phyloP scores from a whole-genome alignment of 2,888 invertebrate species.

The Pteria penguin region DNA sequence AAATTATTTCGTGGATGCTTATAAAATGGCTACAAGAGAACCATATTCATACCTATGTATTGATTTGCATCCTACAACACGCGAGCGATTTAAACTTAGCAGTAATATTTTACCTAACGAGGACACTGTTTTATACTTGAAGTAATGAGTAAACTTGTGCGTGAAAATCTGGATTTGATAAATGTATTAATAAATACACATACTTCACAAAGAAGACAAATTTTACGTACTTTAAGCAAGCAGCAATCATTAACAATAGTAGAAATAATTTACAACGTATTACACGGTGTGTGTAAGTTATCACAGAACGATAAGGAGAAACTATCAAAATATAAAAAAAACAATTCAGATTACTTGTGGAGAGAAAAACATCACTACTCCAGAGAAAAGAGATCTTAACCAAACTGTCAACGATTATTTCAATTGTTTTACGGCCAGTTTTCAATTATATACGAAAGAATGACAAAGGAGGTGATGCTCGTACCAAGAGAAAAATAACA shows the following conservation, averaged over 20 bases:
- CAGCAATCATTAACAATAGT: slow-evolving; percentile 35
- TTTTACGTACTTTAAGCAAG: slow-evolving; percentile 24
- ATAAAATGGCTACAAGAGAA: slow-evolving; percentile 31
- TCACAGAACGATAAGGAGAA: slow-evolving; percentile 36
- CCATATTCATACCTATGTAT: slow-evolving; percentile 31
- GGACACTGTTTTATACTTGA: slow-evolving; percentile 26
- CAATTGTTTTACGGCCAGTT: slow-evolving; percentile 18
- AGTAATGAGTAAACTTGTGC: slow-evolving; percentile 4
- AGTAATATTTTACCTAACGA: slow-evolving; percentile 42
- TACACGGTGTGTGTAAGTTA: slow-evolving; percentile 39
- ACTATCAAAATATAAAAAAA: slow-evolving; percentile 26
- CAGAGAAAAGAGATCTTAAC: slow-evolving; percentile 23
- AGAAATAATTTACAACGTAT: slow-evolving; percentile 47
- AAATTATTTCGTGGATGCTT: slow-evolving; percentile 46
- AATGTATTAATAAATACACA: slow-evolving; percentile 25
- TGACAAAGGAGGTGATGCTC: slow-evolving; percentile 18
- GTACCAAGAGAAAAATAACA: slow-evolving; percentile 15
- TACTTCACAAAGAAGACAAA: slow-evolving; percentile 18
- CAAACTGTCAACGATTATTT: slow-evolving; percentile 31
- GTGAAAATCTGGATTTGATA: slow-evolving; percentile 19
- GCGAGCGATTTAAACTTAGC: slow-evolving; percentile 27
- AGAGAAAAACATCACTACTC: slow-evolving; percentile 14
- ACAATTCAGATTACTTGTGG: slow-evolving; percentile 39
- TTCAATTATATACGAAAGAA: slow-evolving; percentile 3
- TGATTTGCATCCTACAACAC: slow-evolving; percentile 34